Base-by-base conservation (phyloP, 92 coral and sea anemone genomes). In the Phenganax marumi region DNA sequence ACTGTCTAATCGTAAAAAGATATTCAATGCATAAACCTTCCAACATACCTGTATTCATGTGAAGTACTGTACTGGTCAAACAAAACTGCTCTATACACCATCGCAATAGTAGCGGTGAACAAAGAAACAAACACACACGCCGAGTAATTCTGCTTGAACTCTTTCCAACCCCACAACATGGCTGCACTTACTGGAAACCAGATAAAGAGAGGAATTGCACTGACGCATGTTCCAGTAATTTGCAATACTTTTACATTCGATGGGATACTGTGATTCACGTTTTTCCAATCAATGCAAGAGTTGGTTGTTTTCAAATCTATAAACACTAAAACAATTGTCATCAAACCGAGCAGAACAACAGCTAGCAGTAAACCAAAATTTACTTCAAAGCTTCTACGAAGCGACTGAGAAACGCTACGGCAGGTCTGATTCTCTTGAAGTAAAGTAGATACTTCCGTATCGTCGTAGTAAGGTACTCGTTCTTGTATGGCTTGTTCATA, bases 111-210 rank as follows among this genome's bases (percentile, higher is more conserved):
- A 18, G 16, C 10, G 21, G 65, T 18, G 16, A 58, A 12, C 22
- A 18, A 58, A 18, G 65, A 58, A 18, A 23, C 65, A 58, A 58
- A 58, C 21, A 58, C 8, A 58, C 65, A 58, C 65, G 65, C n/a
- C 6, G 21, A 7, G 21, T 58, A 58, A 14, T 58, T 58, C 7
- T 58, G 22, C 21, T 58, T 58, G 21, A 58, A 58, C 65, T 58
- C 65, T 58, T 58, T 58, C n/a, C n/a, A 14, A 8, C 65, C 65
- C 65, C 65, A 58, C 65, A 58, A 58, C 65, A 58, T 58, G 22
- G 65, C 65, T 58, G 65, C 65, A 58, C 21, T 58, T 7, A 58
- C 19, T 58, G 65, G 65, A 18, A 58, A 58, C 65, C 65, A 12
- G 8, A 18, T 18, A 23, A 16, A 58, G 21, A 58, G 65, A 7